These are phyloP conservation scores for Brachionus calyciflorus DNA, from an alignment of 1,140 invertebrate genomes.

Conservation along the genomic window DNA sequence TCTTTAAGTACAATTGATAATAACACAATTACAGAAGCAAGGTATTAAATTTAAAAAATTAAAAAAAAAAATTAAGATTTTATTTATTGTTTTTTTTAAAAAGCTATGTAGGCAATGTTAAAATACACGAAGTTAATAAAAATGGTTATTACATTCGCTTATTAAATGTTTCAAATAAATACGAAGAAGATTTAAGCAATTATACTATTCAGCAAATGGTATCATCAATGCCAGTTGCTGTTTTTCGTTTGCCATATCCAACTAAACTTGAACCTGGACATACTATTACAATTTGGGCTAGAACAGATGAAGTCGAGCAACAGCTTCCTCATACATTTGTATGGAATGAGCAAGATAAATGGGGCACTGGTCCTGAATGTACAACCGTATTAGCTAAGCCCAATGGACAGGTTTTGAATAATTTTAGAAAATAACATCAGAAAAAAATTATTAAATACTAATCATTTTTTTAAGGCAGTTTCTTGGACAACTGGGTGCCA, in stretches of 20 bases:
- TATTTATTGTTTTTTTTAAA: background rate
- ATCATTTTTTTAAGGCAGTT: conserved; percentile 18
- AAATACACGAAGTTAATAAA: conserved; percentile 46
- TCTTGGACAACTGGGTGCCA: conserved; percentile 46
- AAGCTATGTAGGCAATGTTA: conserved; percentile 40
- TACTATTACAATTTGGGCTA: conserved; percentile 58
- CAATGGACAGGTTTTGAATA: conserved; percentile 33
- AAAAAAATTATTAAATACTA: background rate
- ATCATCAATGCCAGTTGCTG: conserved; percentile 57
- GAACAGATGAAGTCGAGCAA: conserved; percentile 54
- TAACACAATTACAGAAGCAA: conserved; percentile 35
- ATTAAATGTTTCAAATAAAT: conserved; percentile 41
- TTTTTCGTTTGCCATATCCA: conserved; percentile 57
- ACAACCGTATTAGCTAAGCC: conserved; percentile 55
- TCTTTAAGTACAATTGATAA: conserved; percentile 39
- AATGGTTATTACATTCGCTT: conserved; percentile 44
- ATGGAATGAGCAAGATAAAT: conserved; percentile 59
- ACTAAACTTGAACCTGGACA: conserved; percentile 53
- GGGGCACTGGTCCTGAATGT: conserved; percentile 59
- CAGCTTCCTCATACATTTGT: conserved; percentile 58
- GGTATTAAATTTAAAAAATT: background rate
- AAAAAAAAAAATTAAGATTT: background rate
- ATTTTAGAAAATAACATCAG: background rate
- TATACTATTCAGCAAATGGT: conserved; percentile 59
- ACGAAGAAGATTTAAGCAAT: conserved; percentile 58